phyloP scores from a whole-genome alignment of 2,888 invertebrate genomes.

The Cremastinae sp. region DNA sequence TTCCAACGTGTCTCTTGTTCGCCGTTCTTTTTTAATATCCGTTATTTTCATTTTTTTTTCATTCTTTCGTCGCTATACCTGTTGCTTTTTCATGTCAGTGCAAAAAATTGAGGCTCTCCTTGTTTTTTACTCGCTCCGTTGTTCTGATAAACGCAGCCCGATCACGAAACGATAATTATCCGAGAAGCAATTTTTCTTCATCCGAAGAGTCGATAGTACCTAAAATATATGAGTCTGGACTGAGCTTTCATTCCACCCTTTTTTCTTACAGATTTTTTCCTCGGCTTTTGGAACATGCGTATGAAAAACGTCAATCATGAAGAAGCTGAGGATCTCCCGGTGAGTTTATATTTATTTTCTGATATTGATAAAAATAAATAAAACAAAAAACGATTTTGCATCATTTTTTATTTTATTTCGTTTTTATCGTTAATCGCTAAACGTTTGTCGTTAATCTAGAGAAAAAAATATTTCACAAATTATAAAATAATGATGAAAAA shows the following conservation, averaged over 20 bases:
- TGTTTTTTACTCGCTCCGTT: not conserved
- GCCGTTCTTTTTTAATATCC: no score
- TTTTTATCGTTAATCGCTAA: no score
- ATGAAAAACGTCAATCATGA: constrained; percentile 70
- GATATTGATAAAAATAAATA: not conserved
- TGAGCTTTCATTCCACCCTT: not conserved
- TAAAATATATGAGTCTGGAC: constrained; percentile 1
- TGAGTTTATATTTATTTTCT: constrained; percentile 57
- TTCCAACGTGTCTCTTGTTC: no score
- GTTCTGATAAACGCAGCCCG: constrained; percentile 3
- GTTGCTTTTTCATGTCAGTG: not conserved
- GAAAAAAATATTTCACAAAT: no score
- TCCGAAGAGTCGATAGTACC: constrained; percentile 27
- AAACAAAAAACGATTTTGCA: not conserved
- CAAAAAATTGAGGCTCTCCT: not conserved
- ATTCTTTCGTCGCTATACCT: constrained; percentile 2
- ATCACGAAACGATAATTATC: constrained; percentile 47
- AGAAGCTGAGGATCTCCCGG: constrained; percentile 62
- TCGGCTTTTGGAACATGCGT: constrained; percentile 68
- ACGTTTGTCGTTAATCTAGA: no score
- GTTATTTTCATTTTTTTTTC: not conserved
- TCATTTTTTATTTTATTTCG: not conserved
- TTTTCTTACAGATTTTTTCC: constrained; percentile 17
- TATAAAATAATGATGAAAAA: no score
- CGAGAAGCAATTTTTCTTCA: constrained; percentile 8